phyloP scores from a whole-genome alignment of 2,113 vertebrate species.

The Tyto alba region DNA sequence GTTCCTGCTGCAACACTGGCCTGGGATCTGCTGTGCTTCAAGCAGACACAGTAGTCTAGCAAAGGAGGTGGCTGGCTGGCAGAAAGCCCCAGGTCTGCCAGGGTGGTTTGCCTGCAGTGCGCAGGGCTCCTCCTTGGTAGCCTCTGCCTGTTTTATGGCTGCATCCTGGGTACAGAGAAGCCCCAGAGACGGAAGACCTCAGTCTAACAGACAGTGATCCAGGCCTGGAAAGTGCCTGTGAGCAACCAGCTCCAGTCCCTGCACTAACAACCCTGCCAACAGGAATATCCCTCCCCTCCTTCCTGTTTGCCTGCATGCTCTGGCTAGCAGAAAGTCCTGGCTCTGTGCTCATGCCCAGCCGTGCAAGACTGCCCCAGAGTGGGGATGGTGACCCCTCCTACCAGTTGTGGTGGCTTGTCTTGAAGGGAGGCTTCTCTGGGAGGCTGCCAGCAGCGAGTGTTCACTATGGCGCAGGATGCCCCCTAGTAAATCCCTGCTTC shows the following conservation, averaged over 20 bases:
- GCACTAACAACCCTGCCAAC: background rate
- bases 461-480: background rate
- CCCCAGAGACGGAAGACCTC: background rate
- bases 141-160: background rate
- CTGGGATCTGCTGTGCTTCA: background rate
- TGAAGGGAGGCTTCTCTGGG: background rate
- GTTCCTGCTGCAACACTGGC: background rate
- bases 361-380: fast-evolving
- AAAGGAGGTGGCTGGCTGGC: background rate
- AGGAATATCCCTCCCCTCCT: background rate
- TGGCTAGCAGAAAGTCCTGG: background rate
- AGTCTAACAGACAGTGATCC: background rate
- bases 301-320: fast-evolving
- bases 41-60: background rate
- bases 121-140: background rate
- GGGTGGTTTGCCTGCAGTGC: background rate
- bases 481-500: background rate
- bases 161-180: background rate
- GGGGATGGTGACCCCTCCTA: background rate
- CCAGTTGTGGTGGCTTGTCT: fast-evolving
- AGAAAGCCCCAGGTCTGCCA: background rate
- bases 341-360: background rate
- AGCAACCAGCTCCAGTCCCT: background rate
- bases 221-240: background rate
- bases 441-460: background rate